Evolutionary conservation across 2,113 vertebrate species (phyloP).

Genomic region (Oenanthe oenanthe): DNA sequence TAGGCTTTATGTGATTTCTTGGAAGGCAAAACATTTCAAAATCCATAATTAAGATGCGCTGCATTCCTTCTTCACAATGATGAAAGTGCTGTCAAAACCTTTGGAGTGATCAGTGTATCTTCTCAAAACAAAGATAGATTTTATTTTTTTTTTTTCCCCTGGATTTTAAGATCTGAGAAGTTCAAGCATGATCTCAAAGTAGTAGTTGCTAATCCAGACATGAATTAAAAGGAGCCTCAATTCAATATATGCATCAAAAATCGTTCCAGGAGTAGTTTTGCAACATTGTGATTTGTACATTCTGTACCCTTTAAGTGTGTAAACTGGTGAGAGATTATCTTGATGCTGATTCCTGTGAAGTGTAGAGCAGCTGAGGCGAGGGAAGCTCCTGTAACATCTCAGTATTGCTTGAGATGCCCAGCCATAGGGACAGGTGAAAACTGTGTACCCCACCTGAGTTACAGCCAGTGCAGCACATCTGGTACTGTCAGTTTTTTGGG

Average conservation of each 20-base stretch:
- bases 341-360: neutral
- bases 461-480: rapidly evolving
- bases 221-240: neutral
- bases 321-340: neutral
- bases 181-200: neutral
- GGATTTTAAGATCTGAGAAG: neutral
- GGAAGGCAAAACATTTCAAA: neutral
- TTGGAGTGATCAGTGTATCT: neutral
- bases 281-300: neutral
- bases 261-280: neutral
- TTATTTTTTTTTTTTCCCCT: neutral
- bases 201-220: neutral
- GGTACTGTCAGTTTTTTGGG: neutral
- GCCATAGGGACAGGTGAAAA: rapidly evolving
- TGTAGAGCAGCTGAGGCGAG: neutral
- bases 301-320: neutral
- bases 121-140: neutral
- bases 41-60: neutral
- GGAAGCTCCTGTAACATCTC: neutral
- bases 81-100: neutral
- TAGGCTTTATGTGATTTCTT: neutral
- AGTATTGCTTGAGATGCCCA: neutral
- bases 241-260: neutral
- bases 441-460: neutral
- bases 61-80: neutral